Evolutionary conservation across 2,888 invertebrate species (phyloP), one percentile per base, ranked within the genome.

Genomic region (Bembecia ichneumoniformis): DNA sequence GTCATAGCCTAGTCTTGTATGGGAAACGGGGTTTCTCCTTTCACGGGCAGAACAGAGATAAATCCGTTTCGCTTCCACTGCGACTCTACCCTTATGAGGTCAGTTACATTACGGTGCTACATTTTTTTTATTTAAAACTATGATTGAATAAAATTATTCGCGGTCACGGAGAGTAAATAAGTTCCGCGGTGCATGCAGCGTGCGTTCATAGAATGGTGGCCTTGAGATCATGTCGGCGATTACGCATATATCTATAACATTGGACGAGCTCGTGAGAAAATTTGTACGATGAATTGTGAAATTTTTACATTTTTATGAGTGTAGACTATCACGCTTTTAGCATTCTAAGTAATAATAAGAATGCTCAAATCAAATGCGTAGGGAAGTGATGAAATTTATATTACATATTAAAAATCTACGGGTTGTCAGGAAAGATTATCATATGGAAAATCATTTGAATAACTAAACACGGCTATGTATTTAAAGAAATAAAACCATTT

Each of bases 131-230:
- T 40, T 3, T 40, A 40, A 40, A 40, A 40, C 40, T 40, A 14
- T 40, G 40, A 40, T 40, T 51, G 36, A 47, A 47, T 47, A 47
- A 51, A 48, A 51, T 52, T 50, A 14, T 51, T 55, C 55, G 52
- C 55, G 52, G 55, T 51, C 55, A 50, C 15, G 43, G 40, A 40
- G 40, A 28, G 28, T 28, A 49, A n/a, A 50, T 52, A 40, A 10
- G 49, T 51, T 52, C 47, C 45, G 48, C 49, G 49, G 47, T 35
- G 34, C 49, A 20, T n/a, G 49, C 13, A 43, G 51, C 48, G 43
- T 53, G 35, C 35, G 35, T 16, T 45, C 9, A 46, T 47, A 47
- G 40, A 13, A 40, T 40, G 14, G 14, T 14, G 40, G 40, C 40
- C 40, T 40, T 40, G 40, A 40, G 40, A 40, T 40, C 13, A 40